Evolutionary conservation across 1,140 invertebrate species (phyloP).

Genomic region (Neodiprion fabricii): DNA sequence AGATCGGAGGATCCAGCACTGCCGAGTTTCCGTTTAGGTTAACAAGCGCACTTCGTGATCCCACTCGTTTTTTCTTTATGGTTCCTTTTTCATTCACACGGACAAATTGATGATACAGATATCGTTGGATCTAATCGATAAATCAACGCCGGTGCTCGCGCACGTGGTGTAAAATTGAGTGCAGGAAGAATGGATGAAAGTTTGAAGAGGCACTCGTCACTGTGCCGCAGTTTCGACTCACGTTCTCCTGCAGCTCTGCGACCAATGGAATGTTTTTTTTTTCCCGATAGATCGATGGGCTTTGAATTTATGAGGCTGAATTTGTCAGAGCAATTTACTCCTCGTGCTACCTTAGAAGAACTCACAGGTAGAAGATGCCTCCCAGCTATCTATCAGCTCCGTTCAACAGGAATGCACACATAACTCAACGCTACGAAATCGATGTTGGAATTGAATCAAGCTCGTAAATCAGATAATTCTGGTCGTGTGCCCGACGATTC

Average conservation of each 20-base stretch:
- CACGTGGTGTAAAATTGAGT: no score
- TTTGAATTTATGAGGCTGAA: background rate
- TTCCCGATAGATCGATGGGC: background rate
- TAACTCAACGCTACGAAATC: background rate
- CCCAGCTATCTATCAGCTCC: background rate
- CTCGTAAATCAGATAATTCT: background rate
- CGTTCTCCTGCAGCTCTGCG: background rate
- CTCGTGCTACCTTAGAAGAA: background rate
- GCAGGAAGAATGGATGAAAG: background rate
- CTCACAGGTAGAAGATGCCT: conserved; percentile 1
- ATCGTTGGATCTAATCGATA: no score
- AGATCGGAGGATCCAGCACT: background rate
- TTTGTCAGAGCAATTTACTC: background rate
- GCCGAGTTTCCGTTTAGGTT: background rate
- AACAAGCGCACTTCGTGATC: background rate
- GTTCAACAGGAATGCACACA: background rate
- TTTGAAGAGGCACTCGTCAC: background rate
- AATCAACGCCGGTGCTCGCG: no score
- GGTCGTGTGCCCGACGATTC: no score
- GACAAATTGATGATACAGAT: no score
- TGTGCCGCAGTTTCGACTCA: no score
- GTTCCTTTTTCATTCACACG: no score
- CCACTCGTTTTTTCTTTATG: no score
- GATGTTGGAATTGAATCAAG: background rate
- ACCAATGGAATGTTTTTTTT: background rate